phyloP scores from a whole-genome alignment of 1,140 invertebrate genomes.

The Pseudomyrmex flavicornis region DNA sequence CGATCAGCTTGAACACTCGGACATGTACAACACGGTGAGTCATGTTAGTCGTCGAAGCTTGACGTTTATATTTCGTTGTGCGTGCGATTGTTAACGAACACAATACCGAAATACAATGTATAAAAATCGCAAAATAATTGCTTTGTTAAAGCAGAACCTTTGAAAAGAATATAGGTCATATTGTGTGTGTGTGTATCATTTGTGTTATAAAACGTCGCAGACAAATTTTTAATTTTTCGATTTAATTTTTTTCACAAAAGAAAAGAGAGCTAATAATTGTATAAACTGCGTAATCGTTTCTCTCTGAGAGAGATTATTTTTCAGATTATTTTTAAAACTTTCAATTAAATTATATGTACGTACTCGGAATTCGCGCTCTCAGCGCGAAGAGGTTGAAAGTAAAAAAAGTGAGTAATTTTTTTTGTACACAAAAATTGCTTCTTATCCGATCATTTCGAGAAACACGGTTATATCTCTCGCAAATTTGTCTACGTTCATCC shows the following conservation, averaged over 20 bases:
- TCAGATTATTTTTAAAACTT: conserved; percentile 1
- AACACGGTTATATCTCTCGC: background rate
- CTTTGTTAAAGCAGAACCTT: background rate
- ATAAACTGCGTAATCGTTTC: background rate
- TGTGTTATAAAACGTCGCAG: background rate
- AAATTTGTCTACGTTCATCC: background rate
- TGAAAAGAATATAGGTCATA: background rate
- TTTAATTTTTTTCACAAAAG: background rate
- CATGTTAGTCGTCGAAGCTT: background rate
- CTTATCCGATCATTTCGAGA: background rate
- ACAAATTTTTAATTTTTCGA: conserved; percentile 3
- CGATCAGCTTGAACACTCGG: conserved; percentile 34
- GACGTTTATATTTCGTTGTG: background rate
- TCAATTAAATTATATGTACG: conserved; percentile 16
- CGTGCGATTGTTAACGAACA: background rate
- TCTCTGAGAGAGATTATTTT: background rate
- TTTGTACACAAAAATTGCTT: background rate
- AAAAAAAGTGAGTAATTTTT: background rate
- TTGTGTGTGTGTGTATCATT: background rate
- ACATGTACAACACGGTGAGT: background rate
- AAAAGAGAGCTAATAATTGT: background rate
- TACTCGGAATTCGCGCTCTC: conserved; percentile 3
- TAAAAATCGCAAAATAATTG: background rate
- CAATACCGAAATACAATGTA: background rate
- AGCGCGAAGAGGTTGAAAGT: background rate